Evolutionary conservation across 2,113 vertebrate genomes (phyloP).

Genomic region (Poicephalus meyeri): DNA sequence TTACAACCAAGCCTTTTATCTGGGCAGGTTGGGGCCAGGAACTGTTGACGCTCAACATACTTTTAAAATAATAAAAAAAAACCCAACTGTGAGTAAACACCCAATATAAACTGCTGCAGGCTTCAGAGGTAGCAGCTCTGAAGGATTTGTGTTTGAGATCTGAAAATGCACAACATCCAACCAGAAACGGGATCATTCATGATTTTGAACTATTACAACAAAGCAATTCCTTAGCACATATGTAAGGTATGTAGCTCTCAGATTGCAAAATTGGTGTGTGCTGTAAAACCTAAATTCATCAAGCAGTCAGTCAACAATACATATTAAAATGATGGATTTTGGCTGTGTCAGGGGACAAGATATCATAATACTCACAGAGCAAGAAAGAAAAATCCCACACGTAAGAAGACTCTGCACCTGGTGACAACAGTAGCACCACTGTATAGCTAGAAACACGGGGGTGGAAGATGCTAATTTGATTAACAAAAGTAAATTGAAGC

Average conservation of each 20-base stretch:
- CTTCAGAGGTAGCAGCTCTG: background rate
- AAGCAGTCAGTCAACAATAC: background rate
- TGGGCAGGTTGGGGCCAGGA: constrained; percentile 36
- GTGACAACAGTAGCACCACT: background rate
- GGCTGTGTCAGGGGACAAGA: background rate
- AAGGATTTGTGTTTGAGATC: background rate
- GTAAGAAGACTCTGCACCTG: background rate
- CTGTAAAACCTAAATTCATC: background rate
- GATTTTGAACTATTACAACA: background rate
- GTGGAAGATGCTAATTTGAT: background rate
- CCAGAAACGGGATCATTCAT: background rate
- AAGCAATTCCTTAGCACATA: background rate
- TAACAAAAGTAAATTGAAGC: background rate
- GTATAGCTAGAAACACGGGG: background rate
- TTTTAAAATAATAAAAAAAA: background rate
- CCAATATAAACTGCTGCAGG: background rate
- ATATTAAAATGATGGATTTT: constrained; percentile 5
- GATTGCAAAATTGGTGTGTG: background rate
- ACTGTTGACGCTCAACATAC: background rate
- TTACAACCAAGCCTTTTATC: constrained; percentile 41
- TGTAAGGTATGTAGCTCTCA: background rate
- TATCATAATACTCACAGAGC: background rate
- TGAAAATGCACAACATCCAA: background rate
- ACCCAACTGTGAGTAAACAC: background rate
- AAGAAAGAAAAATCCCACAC: background rate